Base-by-base conservation (phyloP, 1,140 invertebrate species). In the Hetaerina americana region DNA sequence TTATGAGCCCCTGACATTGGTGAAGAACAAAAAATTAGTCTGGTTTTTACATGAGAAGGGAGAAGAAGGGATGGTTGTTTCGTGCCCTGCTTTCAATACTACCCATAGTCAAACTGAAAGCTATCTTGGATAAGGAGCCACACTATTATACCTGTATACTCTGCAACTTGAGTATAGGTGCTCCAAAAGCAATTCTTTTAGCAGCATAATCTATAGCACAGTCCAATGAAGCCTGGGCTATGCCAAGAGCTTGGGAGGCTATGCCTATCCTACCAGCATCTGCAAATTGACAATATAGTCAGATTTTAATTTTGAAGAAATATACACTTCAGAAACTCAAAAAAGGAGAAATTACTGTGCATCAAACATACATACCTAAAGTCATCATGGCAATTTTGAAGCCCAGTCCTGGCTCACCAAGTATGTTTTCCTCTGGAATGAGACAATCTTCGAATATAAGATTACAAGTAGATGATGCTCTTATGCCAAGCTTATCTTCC, bases 391-490 rank as follows among this genome's bases (percentile, higher is more conserved):
- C 87, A 77, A 88, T 87, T 80, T 87, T 88, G 75, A 88, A 88
- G 15, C 87, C 87, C 71, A 74, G 70, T 27, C 79, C 76, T 72
- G 76, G 74, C 31, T 82, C 73, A 18, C 88, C 88, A 8, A 93
- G 76, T 66, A 92, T 71, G 80, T 88, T 87, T 57, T 84, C 82
- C 75, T 81, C 79, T 0, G 89, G 89, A 15, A 93, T 81, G 67
- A 81, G 75, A 74, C 90, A 91, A 75, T 92, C 87, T 74, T 92
- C 88, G 79, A 93, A 85, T 73, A 87, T 89, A 5, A 92, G 80
- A 78, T 87, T 87, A 79, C 89, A 90, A n/a, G 90, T 90, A 0
- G 90, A 90, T 27, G 89, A 88, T 26, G 87, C 91, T 77, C 88
- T 85, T 77, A 89, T 88, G 10, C 87, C 89, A n/a, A 90, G 78